Evolutionary conservation across 2,797 vertebrate genomes (phyloP).

Genomic region (Threskiornis aethiopicus): DNA sequence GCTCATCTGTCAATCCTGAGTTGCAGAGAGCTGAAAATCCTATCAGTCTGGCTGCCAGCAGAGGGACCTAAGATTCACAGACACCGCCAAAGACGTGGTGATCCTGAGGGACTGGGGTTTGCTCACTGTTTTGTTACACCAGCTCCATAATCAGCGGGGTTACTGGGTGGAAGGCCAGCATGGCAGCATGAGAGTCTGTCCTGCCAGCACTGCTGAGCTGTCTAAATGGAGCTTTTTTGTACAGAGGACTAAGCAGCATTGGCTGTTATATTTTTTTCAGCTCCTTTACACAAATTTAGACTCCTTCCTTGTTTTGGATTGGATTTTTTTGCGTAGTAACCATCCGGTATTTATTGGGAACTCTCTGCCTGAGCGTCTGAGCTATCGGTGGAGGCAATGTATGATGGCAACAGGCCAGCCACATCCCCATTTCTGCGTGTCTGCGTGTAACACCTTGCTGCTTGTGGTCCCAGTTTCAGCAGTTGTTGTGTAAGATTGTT

Average conservation of each 20-base stretch:
- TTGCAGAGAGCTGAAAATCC: neutral
- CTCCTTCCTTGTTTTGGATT: neutral
- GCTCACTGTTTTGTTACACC: neutral
- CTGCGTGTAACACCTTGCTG: neutral
- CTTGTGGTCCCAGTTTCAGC: neutral
- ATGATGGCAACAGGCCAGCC: neutral
- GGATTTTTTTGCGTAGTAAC: neutral
- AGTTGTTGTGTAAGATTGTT: neutral
- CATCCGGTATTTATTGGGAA: neutral
- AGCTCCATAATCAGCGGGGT: neutral
- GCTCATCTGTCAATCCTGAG: neutral
- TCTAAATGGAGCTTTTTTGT: neutral
- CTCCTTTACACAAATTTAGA: neutral
- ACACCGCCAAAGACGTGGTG: neutral
- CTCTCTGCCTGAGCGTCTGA: neutral
- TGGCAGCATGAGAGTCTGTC: neutral
- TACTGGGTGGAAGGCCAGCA: neutral
- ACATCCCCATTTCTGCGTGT: neutral
- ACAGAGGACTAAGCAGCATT: neutral
- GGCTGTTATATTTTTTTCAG: accelerated
- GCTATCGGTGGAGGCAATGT: neutral
- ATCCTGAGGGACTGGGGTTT: neutral
- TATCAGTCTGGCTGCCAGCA: neutral
- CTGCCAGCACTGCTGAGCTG: neutral
- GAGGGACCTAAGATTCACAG: neutral